Evolutionary conservation across 2,888 invertebrate species (phyloP), one percentile per base, ranked within the genome.

Genomic region (Meteorus colon): DNA sequence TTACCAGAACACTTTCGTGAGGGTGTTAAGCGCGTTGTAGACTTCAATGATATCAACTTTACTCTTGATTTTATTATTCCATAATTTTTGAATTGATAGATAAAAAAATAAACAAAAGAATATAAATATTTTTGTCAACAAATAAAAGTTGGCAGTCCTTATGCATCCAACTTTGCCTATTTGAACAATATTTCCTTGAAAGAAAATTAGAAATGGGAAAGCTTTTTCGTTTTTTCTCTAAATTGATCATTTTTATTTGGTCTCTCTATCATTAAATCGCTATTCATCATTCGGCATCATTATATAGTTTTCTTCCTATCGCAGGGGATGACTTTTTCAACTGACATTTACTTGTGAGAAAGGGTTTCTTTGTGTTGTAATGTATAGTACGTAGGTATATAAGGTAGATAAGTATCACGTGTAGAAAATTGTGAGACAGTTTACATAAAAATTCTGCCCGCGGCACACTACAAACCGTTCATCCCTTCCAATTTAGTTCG

Each of bases 401-500:
- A n/a, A 55, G n/a, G n/a, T 55, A 19, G 24, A n/a, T n/a, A n/a
- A n/a, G 5, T 55, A 55, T 55, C 55, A 55, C 55, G 55, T 24
- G 55, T 8, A 55, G 24, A 8, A 55, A 55, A 55, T 55, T 55
- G 55, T 55, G 19, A 12, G 12, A 19, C 55, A 19, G 55, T 55
- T 55, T 6, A 8, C 5, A 55, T 55, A 55, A 55, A 55, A 55
- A 55, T 55, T 55, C 8, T 8, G 55, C 55, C 24, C 4, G 6
- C 4, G 19, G 19, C 55, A 55, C 24, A 10, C 55, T 24, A 24
- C 19, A 19, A 24, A 55, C 55, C 10, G 55, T 10, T 19, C 55
- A 55, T 55, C 55, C 24, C 55, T 19, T 24, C 19, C 19, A 19
- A 55, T 55, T 55, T 19, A 55, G 24, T 60, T 67, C 59, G 63